phyloP scores from a whole-genome alignment of 2,888 invertebrate species.

The Aphidius colemani region DNA sequence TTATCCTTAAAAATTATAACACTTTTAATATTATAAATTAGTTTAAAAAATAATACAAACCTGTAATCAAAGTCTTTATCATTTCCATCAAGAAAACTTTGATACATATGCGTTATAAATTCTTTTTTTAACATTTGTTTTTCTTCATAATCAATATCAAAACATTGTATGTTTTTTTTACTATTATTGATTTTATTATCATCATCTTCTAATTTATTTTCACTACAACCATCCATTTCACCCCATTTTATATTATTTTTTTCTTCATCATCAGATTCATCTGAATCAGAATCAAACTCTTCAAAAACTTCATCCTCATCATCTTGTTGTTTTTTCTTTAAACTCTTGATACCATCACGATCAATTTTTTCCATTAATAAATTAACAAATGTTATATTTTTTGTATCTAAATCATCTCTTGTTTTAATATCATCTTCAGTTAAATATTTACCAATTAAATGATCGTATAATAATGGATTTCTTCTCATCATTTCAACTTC shows the following conservation, averaged over 20 bases:
- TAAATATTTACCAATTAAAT: conserved; percentile 85
- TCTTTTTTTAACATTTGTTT: conserved; percentile 75
- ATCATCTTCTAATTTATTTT: conserved; percentile 30
- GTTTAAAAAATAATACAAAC: conserved; percentile 47
- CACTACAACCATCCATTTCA: conserved; percentile 26
- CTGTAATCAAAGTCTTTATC: conserved; percentile 84
- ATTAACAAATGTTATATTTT: conserved; percentile 70
- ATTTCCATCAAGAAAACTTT: conserved; percentile 80
- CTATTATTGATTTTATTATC: conserved; percentile 1
- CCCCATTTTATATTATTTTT: conserved; percentile 29
- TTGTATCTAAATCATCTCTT: conserved; percentile 67
- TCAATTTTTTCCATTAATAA: conserved; percentile 83
- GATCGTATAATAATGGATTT: conserved; percentile 88
- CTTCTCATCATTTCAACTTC: conserved; percentile 93
- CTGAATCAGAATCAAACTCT: conserved; percentile 54
- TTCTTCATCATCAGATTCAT: conserved; percentile 36
- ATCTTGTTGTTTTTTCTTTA: conserved; percentile 67
- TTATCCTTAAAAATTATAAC: conserved; percentile 11
- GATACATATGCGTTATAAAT: conserved; percentile 83
- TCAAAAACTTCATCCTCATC: conserved; percentile 64
- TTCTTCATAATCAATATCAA: conserved; percentile 57
- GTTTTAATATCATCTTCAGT: conserved; percentile 75
- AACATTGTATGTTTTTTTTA: conserved; percentile 33
- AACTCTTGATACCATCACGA: conserved; percentile 69
- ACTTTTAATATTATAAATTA: conserved; percentile 4